Percentiles rank a stretch among this genome's conserved stretches.
phyloP scores from a whole-genome alignment of 2,797 vertebrate genomes.

The Cuniculus paca region DNA sequence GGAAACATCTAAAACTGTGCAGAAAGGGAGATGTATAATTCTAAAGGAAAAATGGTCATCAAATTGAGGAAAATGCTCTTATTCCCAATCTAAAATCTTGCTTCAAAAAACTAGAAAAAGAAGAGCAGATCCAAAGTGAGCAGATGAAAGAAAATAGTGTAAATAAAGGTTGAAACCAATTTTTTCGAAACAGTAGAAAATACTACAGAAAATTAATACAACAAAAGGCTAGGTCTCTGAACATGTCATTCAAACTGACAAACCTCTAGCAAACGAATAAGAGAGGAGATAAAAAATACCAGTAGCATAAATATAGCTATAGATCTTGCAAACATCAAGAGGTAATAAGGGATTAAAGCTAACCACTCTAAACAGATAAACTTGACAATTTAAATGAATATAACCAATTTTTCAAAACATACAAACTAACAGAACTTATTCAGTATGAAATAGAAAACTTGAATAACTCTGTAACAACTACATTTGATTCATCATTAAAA shows the following conservation, averaged over 20 bases:
- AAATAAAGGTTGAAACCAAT: neutral
- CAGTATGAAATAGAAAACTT: neutral
- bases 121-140: neutral
- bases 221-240: neutral
- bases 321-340: neutral
- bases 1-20: neutral
- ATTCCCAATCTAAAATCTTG: neutral
- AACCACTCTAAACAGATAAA: neutral
- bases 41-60: neutral
- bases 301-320: neutral
- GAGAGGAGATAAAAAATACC: neutral
- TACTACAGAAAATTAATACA: constrained; percentile 17
- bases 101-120: neutral
- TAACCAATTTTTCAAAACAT: neutral
- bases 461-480: constrained; percentile 29
- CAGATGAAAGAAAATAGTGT: neutral
- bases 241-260: neutral
- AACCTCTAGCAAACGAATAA: constrained; percentile 7
- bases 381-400: constrained; percentile 40
- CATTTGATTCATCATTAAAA: constrained; percentile 24
- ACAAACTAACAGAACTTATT: neutral
- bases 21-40: neutral
- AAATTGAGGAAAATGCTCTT: neutral
- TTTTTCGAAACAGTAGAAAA: neutral
- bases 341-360: neutral